Conservation (phyloP, 2,797 vertebrate genomes). For the Gephyroberyx darwinii region DNA sequence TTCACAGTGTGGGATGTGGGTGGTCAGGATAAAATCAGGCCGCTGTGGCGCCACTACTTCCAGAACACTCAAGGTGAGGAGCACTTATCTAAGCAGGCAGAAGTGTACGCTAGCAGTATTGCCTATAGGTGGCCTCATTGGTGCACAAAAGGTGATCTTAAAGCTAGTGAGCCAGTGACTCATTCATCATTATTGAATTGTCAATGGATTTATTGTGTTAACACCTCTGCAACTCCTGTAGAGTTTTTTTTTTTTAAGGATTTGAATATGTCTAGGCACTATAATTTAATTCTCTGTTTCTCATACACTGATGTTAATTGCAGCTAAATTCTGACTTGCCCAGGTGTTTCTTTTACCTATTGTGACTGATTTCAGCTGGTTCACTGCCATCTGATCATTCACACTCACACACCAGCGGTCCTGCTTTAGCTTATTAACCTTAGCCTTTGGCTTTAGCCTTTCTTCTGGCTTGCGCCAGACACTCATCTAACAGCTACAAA, state of each 20-base stretch:
- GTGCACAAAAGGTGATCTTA: conserved; percentile 34
- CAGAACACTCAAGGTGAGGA: conserved; percentile 90
- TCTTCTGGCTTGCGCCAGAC: neutral
- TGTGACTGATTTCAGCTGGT: neutral
- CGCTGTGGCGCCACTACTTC: conserved; percentile 91
- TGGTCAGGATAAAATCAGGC: conserved; percentile 90
- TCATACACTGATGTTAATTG: neutral
- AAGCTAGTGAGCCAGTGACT: conserved; percentile 55
- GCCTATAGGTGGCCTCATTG: conserved; percentile 51
- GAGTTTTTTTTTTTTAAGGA: neutral
- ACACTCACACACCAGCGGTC: neutral
- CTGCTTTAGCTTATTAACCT: neutral
- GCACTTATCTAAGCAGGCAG: neutral
- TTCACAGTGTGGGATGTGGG: conserved; percentile 92
- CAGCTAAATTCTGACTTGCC: neutral
- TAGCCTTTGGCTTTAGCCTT: too few species aligned
- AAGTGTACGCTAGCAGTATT: conserved; percentile 16
- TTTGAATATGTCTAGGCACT: conserved; percentile 4
- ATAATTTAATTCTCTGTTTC: neutral
- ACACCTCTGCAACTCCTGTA: conserved; percentile 44
- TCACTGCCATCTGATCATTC: neutral
- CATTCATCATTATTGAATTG: conserved; percentile 48
- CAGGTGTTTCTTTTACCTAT: neutral
- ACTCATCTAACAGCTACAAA: neutral
- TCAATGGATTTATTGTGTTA: conserved; percentile 34